Conservation (phyloP, 53 echinoderm and acorn worm genomes). For the Stichopus horrens region DNA sequence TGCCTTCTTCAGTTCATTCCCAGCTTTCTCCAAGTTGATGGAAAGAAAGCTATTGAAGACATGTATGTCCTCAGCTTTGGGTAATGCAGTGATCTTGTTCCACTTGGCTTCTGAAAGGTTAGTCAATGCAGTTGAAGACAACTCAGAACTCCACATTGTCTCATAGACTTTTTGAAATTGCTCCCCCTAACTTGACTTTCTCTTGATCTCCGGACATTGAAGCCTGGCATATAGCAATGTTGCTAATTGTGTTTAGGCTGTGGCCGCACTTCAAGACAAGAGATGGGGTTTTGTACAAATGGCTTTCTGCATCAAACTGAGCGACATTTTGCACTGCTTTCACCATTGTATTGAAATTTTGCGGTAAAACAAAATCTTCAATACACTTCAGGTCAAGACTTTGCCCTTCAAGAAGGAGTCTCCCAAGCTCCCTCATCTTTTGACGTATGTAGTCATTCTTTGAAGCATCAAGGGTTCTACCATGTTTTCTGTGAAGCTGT, state of each 20-base stretch:
- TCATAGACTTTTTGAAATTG: not conserved
- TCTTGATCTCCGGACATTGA: no score
- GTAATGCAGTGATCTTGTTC: slow-evolving; percentile 7
- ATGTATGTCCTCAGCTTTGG: no score
- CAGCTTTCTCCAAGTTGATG: slow-evolving; percentile 27
- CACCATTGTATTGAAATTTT: not conserved
- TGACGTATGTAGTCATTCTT: not conserved
- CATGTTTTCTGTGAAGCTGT: not conserved
- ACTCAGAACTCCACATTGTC: not conserved
- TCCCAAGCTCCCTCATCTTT: not conserved
- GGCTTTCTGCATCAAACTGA: not conserved
- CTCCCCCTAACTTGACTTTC: no score
- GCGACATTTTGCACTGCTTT: not conserved
- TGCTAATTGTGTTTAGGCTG: not conserved
- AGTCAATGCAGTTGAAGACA: slow-evolving; percentile 33
- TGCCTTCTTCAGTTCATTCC: not conserved
- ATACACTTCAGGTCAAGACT: not conserved
- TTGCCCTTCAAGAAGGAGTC: not conserved
- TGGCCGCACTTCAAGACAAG: not conserved
- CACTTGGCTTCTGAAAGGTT: slow-evolving; percentile 34
- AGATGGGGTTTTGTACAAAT: not conserved
- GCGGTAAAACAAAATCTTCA: not conserved
- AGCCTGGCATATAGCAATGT: not conserved
- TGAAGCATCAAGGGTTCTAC: not conserved
- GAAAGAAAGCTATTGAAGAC: no score